Percentiles rank a stretch among this genome's conserved stretches.
Evolutionary conservation across 2,888 invertebrate genomes (phyloP).

Genomic region (Eucera pruinosa): DNA sequence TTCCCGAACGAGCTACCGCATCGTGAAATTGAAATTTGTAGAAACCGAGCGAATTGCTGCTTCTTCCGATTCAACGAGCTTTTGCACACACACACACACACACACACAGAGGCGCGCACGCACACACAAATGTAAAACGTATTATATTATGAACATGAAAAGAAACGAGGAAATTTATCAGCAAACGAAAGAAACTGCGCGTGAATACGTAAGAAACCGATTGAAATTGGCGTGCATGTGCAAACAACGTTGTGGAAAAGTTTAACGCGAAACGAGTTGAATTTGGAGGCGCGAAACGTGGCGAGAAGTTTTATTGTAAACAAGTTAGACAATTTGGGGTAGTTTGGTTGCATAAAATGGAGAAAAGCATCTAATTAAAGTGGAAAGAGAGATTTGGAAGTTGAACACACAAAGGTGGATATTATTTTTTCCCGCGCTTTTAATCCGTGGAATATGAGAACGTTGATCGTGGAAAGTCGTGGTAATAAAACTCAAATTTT

Average conservation of each 20-base stretch:
- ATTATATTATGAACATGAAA: too few species aligned
- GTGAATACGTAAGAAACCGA: background rate
- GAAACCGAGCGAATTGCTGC: constrained; percentile 29
- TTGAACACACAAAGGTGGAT: background rate
- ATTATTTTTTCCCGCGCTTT: constrained; percentile 1
- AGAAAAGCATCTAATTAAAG: background rate
- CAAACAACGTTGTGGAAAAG: background rate
- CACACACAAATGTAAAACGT: too few species aligned
- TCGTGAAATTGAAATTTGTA: constrained; percentile 52
- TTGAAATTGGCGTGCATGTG: background rate
- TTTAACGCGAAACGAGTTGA: background rate
- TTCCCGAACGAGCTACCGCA: background rate
- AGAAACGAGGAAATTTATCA: constrained; percentile 17
- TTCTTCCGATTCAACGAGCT: constrained; percentile 7
- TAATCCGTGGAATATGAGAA: constrained; percentile 5
- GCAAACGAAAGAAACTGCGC: constrained; percentile 13
- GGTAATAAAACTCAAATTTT: constrained; percentile 44
- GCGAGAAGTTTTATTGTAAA: background rate
- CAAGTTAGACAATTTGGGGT: background rate
- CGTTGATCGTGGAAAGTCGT: constrained; percentile 33
- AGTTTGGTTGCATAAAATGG: background rate
- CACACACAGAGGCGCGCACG: too few species aligned
- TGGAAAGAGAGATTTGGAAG: background rate
- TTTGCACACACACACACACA: too few species aligned
- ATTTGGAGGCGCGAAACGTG: background rate